Conservation (phyloP, 1,140 invertebrate species). For the Heliconius melpomene region DNA sequence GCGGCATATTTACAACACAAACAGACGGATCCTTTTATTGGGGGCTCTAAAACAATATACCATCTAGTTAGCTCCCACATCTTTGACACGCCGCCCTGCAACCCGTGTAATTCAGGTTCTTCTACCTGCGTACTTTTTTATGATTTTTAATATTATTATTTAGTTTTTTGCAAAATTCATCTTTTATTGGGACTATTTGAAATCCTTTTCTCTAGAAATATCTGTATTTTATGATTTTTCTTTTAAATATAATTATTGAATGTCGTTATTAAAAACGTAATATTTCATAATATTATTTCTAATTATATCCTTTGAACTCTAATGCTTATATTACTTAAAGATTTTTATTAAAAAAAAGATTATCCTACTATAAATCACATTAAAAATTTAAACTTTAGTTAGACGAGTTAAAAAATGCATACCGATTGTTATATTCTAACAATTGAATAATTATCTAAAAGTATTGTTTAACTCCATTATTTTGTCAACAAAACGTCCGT, state of each 20-base stretch:
- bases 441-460: constrained; percentile 62
- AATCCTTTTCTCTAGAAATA: background rate
- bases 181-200: background rate
- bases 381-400: no score
- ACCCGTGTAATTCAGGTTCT: constrained; percentile 17
- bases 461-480: constrained; percentile 67
- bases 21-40: constrained; percentile 53
- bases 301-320: no score
- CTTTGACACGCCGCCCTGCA: constrained; percentile 31
- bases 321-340: no score
- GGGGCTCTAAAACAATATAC: constrained; percentile 63
- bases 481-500: constrained; percentile 59
- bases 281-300: no score
- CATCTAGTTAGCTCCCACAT: constrained; percentile 46
- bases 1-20: constrained; percentile 56
- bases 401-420: no score
- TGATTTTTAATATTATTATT: constrained; percentile 16
- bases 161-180: background rate
- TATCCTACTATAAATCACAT: no score
- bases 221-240: background rate
- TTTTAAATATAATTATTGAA: no score
- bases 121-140: constrained; percentile 52
- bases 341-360: no score
- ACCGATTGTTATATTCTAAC: constrained; percentile 20
- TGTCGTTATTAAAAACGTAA: no score